Conservation (phyloP, 2,113 vertebrate species). For the Leiothrix lutea region DNA sequence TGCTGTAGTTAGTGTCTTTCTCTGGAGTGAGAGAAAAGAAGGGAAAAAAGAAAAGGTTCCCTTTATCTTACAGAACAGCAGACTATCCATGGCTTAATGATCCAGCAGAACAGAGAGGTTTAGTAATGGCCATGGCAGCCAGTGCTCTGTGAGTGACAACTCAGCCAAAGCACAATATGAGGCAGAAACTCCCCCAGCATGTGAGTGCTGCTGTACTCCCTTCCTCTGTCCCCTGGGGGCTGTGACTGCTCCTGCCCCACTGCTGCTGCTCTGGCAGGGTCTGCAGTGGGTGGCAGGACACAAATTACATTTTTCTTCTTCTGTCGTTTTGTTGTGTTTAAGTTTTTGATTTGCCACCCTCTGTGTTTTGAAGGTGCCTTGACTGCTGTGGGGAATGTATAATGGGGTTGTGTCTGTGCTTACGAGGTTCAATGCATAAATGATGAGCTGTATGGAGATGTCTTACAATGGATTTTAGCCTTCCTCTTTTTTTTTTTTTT, state of each 20-base stretch:
- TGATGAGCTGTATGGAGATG: background rate
- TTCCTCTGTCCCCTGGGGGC: fast-evolving
- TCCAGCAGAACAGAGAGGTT: background rate
- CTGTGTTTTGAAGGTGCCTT: background rate
- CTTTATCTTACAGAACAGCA: background rate
- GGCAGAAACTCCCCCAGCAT: background rate
- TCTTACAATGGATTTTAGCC: background rate
- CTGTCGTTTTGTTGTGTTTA: fast-evolving
- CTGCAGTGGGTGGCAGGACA: background rate
- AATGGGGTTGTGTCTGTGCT: background rate
- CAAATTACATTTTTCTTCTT: background rate
- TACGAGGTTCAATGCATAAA: background rate
- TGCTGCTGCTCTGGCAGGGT: background rate
- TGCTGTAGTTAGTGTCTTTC: background rate
- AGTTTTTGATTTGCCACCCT: background rate
- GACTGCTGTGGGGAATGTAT: background rate
- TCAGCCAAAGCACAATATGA: background rate
- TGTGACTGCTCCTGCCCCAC: fast-evolving
- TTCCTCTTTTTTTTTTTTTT: background rate
- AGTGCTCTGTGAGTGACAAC: background rate
- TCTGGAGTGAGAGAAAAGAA: background rate
- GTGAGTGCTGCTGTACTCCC: fast-evolving
- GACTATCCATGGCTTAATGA: background rate
- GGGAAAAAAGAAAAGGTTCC: background rate
- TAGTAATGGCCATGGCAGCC: background rate